Base-by-base conservation (phyloP, 2,113 vertebrate genomes). In the Hemiscyllium ocellatum region DNA sequence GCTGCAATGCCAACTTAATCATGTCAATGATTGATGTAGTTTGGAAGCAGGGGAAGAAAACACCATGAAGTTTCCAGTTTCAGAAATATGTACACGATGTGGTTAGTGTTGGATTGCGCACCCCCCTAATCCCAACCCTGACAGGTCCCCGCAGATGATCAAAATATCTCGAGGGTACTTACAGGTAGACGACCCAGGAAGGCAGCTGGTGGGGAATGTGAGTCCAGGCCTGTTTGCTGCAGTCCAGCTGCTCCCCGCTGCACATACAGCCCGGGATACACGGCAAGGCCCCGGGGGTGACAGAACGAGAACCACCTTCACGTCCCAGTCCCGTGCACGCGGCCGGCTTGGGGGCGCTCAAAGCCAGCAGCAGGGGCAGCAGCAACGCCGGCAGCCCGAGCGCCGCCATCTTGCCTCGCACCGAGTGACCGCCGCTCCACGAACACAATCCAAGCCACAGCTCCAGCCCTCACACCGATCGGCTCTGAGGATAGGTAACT, bases 221-320 rank as follows among this genome's bases (percentile, higher is more conserved):
- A 19, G 97, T 97, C 96, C 98, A 96, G 70, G 97, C 98, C 97
- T 97, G 97, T 70, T 97, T 95, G 96, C 98, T 98, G 96, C 99
- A 99, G 97, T 98, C 98, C 97, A 99, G 97, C 20, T 97, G 96
- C 83, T 98, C 98, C 61, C 96, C 97, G 24, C 68, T 96, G 97
- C 99, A 99, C 94, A 97, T 97, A 97, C 99, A 99, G 97, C 97
- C 98, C 87, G 96, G 96, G 89, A 97, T 96, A 96, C 98, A 99
- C 4, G 96, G 97, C 96, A 96, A 3, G 5, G 97, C 97, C 61
- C 96, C 97, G 33, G 90, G 96, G 61, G 72, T 95, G 90, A 33
- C 96, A 50, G 91, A n/a, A 72, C n/a, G 68, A 1, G 78, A 50
- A 37, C 24, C 94, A 17, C 19, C 56, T 24, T 20, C 91, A 42